Percentiles rank a stretch among this genome's conserved stretches.
phyloP scores from a whole-genome alignment of 1,140 invertebrate species.

The Dolichoris vasculosae region DNA sequence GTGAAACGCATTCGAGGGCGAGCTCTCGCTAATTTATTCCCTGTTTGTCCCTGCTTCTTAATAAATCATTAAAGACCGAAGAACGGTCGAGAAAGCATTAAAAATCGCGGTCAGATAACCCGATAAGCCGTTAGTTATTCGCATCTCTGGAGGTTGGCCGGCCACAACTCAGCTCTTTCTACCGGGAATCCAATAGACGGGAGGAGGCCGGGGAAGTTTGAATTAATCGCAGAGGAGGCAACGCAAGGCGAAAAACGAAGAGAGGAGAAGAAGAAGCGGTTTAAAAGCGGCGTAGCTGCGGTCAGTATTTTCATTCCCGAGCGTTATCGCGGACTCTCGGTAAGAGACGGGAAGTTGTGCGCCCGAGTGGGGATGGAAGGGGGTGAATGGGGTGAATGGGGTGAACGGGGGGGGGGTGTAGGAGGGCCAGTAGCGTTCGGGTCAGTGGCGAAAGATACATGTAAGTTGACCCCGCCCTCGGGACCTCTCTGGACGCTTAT shows the following conservation, averaged over 20 bases:
- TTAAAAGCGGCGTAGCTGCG: conserved; percentile 60
- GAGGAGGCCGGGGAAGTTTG: conserved; percentile 9
- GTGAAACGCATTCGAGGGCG: not conserved
- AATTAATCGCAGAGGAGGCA: conserved; percentile 20
- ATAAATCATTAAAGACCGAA: not conserved
- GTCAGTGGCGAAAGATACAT: conserved; percentile 75
- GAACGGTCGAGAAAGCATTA: conserved; percentile 8
- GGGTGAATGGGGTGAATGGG: not conserved
- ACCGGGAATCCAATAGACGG: conserved; percentile 38
- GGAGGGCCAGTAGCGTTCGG: conserved; percentile 60
- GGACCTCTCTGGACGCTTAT: conserved; percentile 74
- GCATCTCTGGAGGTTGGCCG: conserved; percentile 28
- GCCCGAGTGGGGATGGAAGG: not conserved
- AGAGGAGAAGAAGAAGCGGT: conserved; percentile 57
- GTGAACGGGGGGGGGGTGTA: not conserved
- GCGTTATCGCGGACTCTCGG: conserved; percentile 66
- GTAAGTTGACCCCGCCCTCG: conserved; percentile 75
- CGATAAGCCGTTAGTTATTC: conserved; percentile 34
- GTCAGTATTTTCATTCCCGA: conserved; percentile 74
- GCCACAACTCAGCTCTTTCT: not conserved
- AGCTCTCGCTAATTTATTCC: not conserved
- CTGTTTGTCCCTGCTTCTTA: conserved; percentile 9
- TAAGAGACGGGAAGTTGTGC: not conserved
- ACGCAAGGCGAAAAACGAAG: conserved; percentile 52
- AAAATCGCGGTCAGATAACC: conserved; percentile 33